Conservation (phyloP, 2,113 vertebrate species). For the Elgaria multicarinata region DNA sequence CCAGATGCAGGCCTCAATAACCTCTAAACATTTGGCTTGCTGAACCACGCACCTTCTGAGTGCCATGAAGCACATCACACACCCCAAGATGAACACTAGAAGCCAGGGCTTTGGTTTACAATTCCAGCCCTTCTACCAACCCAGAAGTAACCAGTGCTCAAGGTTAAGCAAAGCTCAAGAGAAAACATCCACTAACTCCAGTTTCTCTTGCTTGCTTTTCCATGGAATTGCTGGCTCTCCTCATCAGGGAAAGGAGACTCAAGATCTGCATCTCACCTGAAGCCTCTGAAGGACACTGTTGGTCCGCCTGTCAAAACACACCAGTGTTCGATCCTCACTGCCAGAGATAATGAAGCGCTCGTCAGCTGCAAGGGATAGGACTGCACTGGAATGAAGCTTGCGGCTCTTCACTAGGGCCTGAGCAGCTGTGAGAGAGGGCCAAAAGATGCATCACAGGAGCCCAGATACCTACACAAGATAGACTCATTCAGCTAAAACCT, state of each 20-base stretch:
- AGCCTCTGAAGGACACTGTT: constrained; percentile 82
- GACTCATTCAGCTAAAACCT: neutral
- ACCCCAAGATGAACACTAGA: neutral
- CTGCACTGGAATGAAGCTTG: constrained; percentile 82
- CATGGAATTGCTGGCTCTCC: neutral
- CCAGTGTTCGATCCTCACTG: constrained; percentile 88
- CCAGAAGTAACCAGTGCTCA: neutral
- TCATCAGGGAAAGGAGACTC: neutral
- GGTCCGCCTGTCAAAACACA: constrained; percentile 86
- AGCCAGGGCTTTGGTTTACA: neutral
- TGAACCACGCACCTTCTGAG: neutral
- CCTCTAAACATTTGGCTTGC: neutral
- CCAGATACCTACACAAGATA: neutral
- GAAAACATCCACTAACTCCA: neutral
- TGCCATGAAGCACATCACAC: fast-evolving
- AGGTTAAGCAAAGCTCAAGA: neutral
- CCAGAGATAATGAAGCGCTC: constrained; percentile 88
- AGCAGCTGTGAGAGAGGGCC: constrained; percentile 68
- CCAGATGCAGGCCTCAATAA: neutral
- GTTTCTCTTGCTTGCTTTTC: neutral
- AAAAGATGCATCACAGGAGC: neutral
- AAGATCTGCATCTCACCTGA: constrained; percentile 72
- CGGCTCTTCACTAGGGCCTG: constrained; percentile 82
- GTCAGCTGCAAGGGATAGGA: constrained; percentile 85
- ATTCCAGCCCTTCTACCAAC: neutral